These are phyloP conservation scores for Eugnorisma glareosa DNA, from an alignment of 2,888 invertebrate genomes.

Conservation along the genomic window DNA sequence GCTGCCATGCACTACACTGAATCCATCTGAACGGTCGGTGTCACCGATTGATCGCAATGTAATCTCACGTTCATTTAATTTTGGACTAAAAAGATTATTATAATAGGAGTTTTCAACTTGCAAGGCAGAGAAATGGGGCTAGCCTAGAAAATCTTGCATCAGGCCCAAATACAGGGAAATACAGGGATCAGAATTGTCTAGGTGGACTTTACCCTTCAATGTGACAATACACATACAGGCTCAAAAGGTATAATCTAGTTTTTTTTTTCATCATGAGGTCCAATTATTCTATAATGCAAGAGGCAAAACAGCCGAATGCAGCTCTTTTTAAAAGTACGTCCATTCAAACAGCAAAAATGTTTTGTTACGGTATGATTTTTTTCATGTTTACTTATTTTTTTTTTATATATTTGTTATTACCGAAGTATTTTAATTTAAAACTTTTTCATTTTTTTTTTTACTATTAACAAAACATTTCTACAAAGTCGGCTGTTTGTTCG, in stretches of 20 bases:
- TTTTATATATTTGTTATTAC: background rate
- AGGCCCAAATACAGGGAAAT: no score
- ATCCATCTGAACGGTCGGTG: background rate
- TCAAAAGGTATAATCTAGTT: background rate
- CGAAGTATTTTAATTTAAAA: background rate
- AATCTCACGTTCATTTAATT: background rate
- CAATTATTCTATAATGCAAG: background rate
- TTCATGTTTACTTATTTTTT: background rate
- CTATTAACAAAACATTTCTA: slow-evolving; percentile 39
- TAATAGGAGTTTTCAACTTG: no score
- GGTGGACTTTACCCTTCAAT: no score
- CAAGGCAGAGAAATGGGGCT: no score
- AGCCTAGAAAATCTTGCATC: no score
- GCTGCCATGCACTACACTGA: background rate
- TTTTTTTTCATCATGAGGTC: background rate
- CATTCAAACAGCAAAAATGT: slow-evolving; percentile 47
- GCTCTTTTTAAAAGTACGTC: slow-evolving; percentile 3
- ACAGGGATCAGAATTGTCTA: no score
- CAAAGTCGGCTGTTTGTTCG: slow-evolving; percentile 45
- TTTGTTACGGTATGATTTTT: slow-evolving; percentile 23
- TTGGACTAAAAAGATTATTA: no score
- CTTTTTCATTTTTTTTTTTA: background rate
- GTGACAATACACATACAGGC: background rate
- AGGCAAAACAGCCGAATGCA: no score
- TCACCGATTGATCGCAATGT: background rate